Base-by-base conservation (phyloP, 2,797 vertebrate genomes). In the Microchirus variegatus region DNA sequence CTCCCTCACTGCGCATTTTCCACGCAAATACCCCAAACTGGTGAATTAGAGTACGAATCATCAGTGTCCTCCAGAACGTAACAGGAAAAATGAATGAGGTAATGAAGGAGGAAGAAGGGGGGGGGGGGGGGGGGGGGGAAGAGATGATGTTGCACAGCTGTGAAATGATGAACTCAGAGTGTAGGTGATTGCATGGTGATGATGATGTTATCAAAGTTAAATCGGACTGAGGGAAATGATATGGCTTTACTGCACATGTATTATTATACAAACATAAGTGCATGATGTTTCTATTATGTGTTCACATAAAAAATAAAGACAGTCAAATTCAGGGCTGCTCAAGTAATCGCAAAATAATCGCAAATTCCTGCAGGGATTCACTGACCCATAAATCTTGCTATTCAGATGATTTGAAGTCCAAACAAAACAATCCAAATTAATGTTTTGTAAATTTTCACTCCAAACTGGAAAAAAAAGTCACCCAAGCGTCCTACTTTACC, bases 141-240 rank as follows among this genome's bases (percentile, higher is more conserved):
- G 51, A n/a, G 70, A 82, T 83, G 78, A 89, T 80, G 64, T 52
- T 56, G 77, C 82, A 86, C 84, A 81, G 82, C 81, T 88, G 80
- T 55, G 77, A 76, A 70, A 60, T 50, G 53, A 78, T 81, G 78
- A 86, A 80, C 71, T 73, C 52, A 0, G 61, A 85, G 88, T 87
- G 72, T 89, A 77, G 86, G 88, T 83, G 85, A 85, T n/a, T 59
- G 56, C 8, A 83, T 80, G 31, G 8, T 31, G 31, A 8, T 22
- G 22, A 22, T 22, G 22, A 22, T 22, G 72, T 69, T 84, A 86
- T 88, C 82, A 83, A 78, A 87, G 82, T 84, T 80, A 75, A 70
- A 77, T 56, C 78, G 73, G 70, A 86, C 79, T 75, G 78, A 74
- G 61, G 58, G 65, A 80, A 75, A 68, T 77, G 48, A 86, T 85